These are phyloP conservation scores for Morpho helenor DNA, from an alignment of 2,888 invertebrate species.

Conservation along the genomic window DNA sequence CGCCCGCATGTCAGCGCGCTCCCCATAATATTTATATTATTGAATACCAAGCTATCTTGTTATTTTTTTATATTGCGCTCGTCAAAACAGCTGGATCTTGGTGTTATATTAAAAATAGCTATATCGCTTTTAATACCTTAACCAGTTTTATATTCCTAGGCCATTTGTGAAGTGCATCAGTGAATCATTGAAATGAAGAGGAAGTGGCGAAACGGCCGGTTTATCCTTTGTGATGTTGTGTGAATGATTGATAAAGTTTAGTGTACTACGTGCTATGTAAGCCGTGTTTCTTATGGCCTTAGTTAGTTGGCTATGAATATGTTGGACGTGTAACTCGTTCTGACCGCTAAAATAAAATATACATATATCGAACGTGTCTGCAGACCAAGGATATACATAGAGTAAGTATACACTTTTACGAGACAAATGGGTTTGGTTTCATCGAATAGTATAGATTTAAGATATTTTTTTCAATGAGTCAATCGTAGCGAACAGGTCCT, in stretches of 20 bases:
- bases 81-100: slow-evolving; percentile 6
- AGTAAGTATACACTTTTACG: not conserved
- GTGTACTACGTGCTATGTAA: slow-evolving; percentile 20
- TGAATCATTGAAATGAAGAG: slow-evolving; percentile 52
- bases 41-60: not conserved
- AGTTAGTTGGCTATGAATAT: slow-evolving; percentile 13
- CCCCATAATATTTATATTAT: slow-evolving; percentile 16
- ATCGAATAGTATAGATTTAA: too few species aligned
- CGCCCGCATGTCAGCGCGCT: slow-evolving; percentile 34
- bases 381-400: not conserved
- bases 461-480: too few species aligned
- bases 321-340: slow-evolving; percentile 1
- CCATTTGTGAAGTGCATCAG: slow-evolving; percentile 32
- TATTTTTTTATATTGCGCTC: slow-evolving; percentile 14
- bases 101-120: slow-evolving; percentile 9
- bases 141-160: slow-evolving; percentile 21
- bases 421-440: too few species aligned
- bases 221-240: slow-evolving; percentile 29
- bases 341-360: slow-evolving; percentile 10
- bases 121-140: not conserved
- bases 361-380: not conserved
- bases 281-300: slow-evolving; percentile 20
- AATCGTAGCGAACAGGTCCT: too few species aligned
- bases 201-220: slow-evolving; percentile 45
- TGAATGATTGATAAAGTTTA: slow-evolving; percentile 25